phyloP scores from a whole-genome alignment of 2,888 invertebrate species.

The Drosophila kanekoi region DNA sequence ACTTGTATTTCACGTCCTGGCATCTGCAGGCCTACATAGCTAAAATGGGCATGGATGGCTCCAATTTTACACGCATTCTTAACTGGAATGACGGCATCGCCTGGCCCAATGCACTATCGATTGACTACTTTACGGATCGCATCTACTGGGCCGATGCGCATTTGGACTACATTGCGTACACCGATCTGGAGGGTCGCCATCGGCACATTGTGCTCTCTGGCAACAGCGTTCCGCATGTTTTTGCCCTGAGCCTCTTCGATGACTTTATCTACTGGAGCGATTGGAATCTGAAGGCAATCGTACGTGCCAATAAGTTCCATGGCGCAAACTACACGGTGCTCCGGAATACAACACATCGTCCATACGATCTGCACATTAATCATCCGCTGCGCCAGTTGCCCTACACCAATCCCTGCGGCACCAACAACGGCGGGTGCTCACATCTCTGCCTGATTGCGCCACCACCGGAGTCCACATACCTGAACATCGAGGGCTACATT shows the following conservation, averaged over 20 bases:
- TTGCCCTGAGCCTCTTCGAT: constrained; percentile 97
- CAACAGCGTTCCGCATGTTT: constrained; percentile 95
- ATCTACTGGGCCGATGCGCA: constrained; percentile 99
- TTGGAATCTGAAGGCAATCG: constrained; percentile 98
- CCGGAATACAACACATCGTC: constrained; percentile 96
- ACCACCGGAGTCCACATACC: constrained; percentile 90
- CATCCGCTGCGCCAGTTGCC: constrained; percentile 95
- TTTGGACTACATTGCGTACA: constrained; percentile 97
- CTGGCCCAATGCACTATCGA: constrained; percentile 99
- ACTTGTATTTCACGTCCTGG: constrained; percentile 98
- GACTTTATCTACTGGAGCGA: constrained; percentile 98
- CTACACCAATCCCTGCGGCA: constrained; percentile 95
- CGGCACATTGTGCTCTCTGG: constrained; percentile 93
- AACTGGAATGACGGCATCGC: constrained; percentile 97
- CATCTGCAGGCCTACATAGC: constrained; percentile 97
- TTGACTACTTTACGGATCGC: constrained; percentile 97
- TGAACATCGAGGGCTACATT: constrained; percentile 91
- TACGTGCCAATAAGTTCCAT: constrained; percentile 96
- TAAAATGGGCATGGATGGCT: constrained; percentile 98
- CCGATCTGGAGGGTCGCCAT: constrained; percentile 96
- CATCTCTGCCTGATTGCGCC: constrained; percentile 97
- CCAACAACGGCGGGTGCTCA: constrained; percentile 97
- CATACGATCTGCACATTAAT: constrained; percentile 96
- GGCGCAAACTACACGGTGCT: constrained; percentile 90
- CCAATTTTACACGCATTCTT: constrained; percentile 93